These are phyloP conservation scores for Albula goreensis DNA, from an alignment of 2,113 vertebrate genomes.

Conservation along the genomic window DNA sequence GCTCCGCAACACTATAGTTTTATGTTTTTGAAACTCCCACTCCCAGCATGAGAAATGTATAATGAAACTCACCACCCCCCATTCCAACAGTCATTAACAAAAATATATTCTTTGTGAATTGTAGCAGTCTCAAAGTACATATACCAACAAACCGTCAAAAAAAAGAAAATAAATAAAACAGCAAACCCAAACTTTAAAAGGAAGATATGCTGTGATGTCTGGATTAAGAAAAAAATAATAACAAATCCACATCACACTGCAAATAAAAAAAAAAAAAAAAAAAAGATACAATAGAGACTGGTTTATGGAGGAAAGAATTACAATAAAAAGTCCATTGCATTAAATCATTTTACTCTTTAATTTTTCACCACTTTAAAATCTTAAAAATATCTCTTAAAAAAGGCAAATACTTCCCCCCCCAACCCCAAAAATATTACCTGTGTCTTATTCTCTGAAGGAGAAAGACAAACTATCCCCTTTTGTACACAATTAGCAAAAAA, in stretches of 20 bases:
- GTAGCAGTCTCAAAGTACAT: slow-evolving; percentile 72
- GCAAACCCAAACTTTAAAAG: slow-evolving; percentile 50
- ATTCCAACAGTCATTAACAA: slow-evolving; percentile 64
- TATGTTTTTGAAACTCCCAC: slow-evolving; percentile 31
- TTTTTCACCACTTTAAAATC: slow-evolving; percentile 74
- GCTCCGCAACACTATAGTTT: slow-evolving; percentile 28
- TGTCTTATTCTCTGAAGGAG: slow-evolving; percentile 59
- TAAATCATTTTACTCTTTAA: slow-evolving; percentile 62
- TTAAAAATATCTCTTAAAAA: slow-evolving; percentile 78
- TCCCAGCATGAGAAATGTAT: slow-evolving; percentile 3
- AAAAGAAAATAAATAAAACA: slow-evolving; percentile 51
- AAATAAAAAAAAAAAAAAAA: slow-evolving; percentile 48
- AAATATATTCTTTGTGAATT: slow-evolving; percentile 84
- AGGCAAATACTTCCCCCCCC: slow-evolving; percentile 67
- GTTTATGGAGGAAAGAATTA: slow-evolving; percentile 55
- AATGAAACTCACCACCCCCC: slow-evolving; percentile 5
- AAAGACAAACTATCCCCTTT: slow-evolving; percentile 73
- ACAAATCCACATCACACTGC: slow-evolving; percentile 53
- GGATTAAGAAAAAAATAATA: slow-evolving; percentile 38
- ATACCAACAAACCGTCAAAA: slow-evolving; percentile 73
- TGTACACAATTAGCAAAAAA: slow-evolving; percentile 80
- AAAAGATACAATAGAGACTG: slow-evolving; percentile 68
- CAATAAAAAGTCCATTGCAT: slow-evolving; percentile 58
- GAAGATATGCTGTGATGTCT: slow-evolving; percentile 36
- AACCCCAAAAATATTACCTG: slow-evolving; percentile 75